These are phyloP conservation scores for Cantharis nigra DNA, from an alignment of 2,888 invertebrate species.

Conservation along the genomic window DNA sequence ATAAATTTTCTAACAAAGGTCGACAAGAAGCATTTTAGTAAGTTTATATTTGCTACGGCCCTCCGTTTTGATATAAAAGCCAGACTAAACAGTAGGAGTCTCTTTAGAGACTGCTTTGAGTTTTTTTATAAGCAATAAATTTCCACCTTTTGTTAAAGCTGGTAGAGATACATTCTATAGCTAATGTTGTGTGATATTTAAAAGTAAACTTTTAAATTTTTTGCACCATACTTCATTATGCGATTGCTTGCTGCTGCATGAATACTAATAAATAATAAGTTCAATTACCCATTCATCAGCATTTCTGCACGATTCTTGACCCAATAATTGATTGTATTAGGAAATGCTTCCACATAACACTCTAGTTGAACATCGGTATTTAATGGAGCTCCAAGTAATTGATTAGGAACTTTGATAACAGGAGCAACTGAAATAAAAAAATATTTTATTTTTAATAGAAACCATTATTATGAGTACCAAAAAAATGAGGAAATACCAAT, in stretches of 20 bases:
- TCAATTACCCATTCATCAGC: conserved; percentile 78
- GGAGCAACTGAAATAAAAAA: conserved; percentile 72
- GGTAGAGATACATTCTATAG: conserved; percentile 11
- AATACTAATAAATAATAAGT: not conserved
- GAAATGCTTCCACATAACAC: conserved; percentile 88
- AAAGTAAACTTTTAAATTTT: not conserved
- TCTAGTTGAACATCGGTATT: conserved; percentile 85
- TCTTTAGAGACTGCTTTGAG: conserved; percentile 21
- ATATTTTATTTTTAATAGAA: not conserved
- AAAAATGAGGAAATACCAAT: not conserved
- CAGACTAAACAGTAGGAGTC: conserved; percentile 15
- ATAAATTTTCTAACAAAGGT: conserved; percentile 21
- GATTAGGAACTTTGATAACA: conserved; percentile 86
- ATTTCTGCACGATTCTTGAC: conserved; percentile 77
- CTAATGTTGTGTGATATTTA: conserved; percentile 8
- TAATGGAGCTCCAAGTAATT: conserved; percentile 83
- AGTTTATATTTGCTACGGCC: conserved; percentile 17
- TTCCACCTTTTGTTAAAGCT: conserved; percentile 19
- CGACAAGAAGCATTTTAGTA: conserved; percentile 21
- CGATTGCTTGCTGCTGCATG: not conserved
- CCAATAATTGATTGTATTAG: conserved; percentile 80
- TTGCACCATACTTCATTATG: not conserved
- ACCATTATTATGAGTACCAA: too few species aligned
- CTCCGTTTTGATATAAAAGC: conserved; percentile 16
- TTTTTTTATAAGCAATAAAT: conserved; percentile 24